Base-by-base conservation (phyloP, 2,113 vertebrate species). In the Tautogolabrus adspersus region DNA sequence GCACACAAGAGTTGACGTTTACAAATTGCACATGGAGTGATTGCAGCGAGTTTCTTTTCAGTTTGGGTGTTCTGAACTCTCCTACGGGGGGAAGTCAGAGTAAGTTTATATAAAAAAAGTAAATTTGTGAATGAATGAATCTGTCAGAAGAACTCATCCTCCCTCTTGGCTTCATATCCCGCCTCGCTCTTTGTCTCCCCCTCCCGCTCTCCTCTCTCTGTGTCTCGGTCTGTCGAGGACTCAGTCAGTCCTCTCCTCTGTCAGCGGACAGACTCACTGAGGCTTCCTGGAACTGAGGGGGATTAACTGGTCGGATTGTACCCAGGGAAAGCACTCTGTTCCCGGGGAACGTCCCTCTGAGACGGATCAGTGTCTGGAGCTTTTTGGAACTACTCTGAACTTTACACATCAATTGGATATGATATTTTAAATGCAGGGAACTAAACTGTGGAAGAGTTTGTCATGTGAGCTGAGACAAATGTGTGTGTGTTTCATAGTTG, bases 201-300 rank as follows among this genome's bases (percentile, higher is more conserved):
- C 54, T 16, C 6, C 1, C 26, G 22, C 6, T 8, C 10, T 5
- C 40, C 46, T 46, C 42, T 40, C 42, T 19, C 21, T 10, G 13
- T 49, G 46, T 18, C 37, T 22, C 57, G 19, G 66, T 6, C 8
- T 57, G 65, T 26, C 8, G 30, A 70, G 75, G 38, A 60, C 52
- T 72, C 79, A 16, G 72, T 77, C 66, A 23, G 66, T 72, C 67
- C 61, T 51, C 68, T 62, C 22, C 18, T 66, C 42, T 46, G 76
- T 57, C 73, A 58, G 63, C 19, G 3, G 40, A 38, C 79, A 46
- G 49, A 21, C 37, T 77, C 42, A n/a, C 37, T 79, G 54, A 75
- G 6, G 37, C 59, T 81, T 84, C 47, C 82, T 70, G 70, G 72
- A 82, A 37, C 38, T 38, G 55, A 58, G 7, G 15, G 72, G 68